A percentile compares a stretch with the other conserved stretches of the same genome.
Evolutionary conservation across 2,797 vertebrate species (phyloP).

Genomic region (Amblyopsis hoosieri): DNA sequence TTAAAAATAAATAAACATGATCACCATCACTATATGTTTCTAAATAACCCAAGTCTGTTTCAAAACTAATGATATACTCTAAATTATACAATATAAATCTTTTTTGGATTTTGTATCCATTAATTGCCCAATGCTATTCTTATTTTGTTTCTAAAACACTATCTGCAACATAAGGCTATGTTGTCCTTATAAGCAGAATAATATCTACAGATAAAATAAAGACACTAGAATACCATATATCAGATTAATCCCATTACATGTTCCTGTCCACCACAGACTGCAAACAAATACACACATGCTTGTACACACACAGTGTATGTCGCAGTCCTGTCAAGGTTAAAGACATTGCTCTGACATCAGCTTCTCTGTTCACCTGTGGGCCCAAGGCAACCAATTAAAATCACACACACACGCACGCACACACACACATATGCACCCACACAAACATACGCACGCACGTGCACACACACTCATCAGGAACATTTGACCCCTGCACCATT

Average conservation of each 20-base stretch:
- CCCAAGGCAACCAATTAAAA: conserved; percentile 42
- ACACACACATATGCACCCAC: no score
- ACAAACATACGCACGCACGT: neutral
- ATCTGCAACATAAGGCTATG: no score
- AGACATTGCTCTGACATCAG: conserved; percentile 40
- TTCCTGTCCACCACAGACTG: neutral
- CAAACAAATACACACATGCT: neutral
- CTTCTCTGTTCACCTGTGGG: conserved; percentile 35
- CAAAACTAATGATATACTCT: no score
- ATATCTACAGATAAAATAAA: no score
- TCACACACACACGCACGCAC: conserved; percentile 3
- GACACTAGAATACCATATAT: neutral
- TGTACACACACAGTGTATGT: conserved; percentile 4
- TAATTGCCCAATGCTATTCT: no score
- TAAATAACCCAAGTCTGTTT: no score
- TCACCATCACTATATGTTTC: no score
- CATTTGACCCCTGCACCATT: conserved; percentile 48
- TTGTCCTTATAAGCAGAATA: no score
- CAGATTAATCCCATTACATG: neutral
- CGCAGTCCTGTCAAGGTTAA: conserved; percentile 46
- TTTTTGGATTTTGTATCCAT: no score
- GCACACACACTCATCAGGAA: conserved; percentile 1
- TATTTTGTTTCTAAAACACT: no score
- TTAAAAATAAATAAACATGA: no score
- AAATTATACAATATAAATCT: no score